Evolutionary conservation across 1,140 invertebrate genomes (phyloP), one percentile per base, ranked within the genome.

Genomic region (Bemisia tabaci): DNA sequence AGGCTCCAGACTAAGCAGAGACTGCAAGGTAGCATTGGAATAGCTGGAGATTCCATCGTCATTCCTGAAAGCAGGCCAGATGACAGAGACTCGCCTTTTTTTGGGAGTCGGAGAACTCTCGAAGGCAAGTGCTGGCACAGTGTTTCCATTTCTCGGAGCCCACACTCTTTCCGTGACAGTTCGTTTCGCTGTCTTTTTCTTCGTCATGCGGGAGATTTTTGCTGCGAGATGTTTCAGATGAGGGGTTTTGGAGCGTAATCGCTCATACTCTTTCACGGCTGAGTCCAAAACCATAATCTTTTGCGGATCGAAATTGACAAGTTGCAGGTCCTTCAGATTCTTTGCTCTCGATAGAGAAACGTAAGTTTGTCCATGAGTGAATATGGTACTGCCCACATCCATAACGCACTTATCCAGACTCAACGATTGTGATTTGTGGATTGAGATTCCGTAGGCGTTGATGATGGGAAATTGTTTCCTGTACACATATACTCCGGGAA

Each of bases 341-440:
- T 70, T 74, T 12, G 76, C 72, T 66, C 75, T 70, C n/a, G 75
- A 76, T 5, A 77, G 67, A 60, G 76, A 75, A 23, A 77, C 75
- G 70, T 76, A 79, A 48, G 68, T 69, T 70, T 77, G 74, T 17
- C 75, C 77, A 64, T 48, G 64, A 66, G 65, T 69, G 33, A 48
- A 48, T 65, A 77, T 77, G 26, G 64, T 67, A 70, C 73, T 73
- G 26, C 72, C 73, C 23, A 70, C 68, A 66, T 76, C 72, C 12
- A 76, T 66, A 12, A 76, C 48, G 26, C 69, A 72, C 68, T 70
- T 73, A 25, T 72, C 33, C 39, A 78, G 71, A 67, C 73, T 76
- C n/a, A 77, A 67, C 12, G 76, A 75, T 71, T 78, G 76, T 70
- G 72, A 73, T 70, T 77, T 78, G 65, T 78, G 76, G 63, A 79